These are phyloP conservation scores for Caenorhabditis inopinata DNA, from an alignment of 1,140 invertebrate species.

Conservation along the genomic window DNA sequence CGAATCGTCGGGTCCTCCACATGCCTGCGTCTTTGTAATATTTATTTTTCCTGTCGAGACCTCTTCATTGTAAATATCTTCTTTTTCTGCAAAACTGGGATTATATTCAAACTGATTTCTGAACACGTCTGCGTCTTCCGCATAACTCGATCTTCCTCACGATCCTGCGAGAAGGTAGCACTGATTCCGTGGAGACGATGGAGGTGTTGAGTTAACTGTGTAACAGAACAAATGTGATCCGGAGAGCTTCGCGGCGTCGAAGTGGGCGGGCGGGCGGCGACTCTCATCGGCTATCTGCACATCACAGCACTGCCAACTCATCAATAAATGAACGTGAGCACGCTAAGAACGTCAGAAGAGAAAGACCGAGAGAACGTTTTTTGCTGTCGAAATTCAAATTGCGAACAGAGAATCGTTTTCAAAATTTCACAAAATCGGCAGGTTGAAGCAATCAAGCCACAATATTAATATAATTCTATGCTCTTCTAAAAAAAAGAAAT, in stretches of 20 bases:
- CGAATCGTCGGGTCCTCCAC: background rate
- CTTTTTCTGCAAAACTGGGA: slow-evolving; percentile 2
- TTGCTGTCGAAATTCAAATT: background rate
- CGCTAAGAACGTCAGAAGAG: slow-evolving; percentile 1
- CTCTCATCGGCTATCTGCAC: slow-evolving; percentile 12
- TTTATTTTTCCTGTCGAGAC: background rate
- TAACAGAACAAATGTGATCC: slow-evolving; percentile 29
- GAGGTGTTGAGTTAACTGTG: slow-evolving; percentile 30
- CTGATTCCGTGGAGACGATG: slow-evolving; percentile 5
- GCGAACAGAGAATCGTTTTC: too few species aligned
- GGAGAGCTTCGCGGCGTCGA: slow-evolving; percentile 25
- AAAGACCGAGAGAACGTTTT: background rate
- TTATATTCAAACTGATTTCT: slow-evolving; percentile 27
- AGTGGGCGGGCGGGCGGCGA: background rate
- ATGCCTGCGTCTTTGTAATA: slow-evolving; percentile 25
- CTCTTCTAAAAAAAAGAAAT: too few species aligned
- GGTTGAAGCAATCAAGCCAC: too few species aligned
- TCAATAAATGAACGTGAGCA: slow-evolving; percentile 23
- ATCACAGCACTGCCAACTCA: slow-evolving; percentile 2
- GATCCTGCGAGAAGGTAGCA: background rate
- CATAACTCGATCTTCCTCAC: background rate
- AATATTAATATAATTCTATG: too few species aligned
- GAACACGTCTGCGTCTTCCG: slow-evolving; percentile 23
- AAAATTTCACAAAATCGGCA: too few species aligned
- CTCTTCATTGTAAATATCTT: slow-evolving; percentile 24